phyloP scores from a whole-genome alignment of 2,888 invertebrate species.

The Apodemia hepburni region DNA sequence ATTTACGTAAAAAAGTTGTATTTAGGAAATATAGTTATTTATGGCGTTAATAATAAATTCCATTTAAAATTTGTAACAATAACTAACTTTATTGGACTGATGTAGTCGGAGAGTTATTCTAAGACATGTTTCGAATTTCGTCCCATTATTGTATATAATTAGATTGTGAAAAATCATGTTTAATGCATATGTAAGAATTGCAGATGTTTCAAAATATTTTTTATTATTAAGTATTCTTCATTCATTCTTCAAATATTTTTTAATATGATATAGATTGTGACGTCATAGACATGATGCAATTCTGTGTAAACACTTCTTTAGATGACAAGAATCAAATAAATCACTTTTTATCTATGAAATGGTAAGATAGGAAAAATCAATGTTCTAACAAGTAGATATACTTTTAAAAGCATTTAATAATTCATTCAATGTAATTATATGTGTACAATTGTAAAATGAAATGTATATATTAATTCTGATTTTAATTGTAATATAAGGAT shows the following conservation, averaged over 20 bases:
- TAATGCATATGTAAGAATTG: too few relatives aligned
- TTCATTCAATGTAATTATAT: background rate
- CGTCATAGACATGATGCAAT: too few relatives aligned
- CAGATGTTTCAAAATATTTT: too few relatives aligned
- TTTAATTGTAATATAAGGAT: background rate
- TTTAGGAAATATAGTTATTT: too few relatives aligned
- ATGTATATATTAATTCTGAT: slow-evolving; percentile 20
- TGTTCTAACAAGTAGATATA: background rate
- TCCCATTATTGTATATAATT: slow-evolving; percentile 3
- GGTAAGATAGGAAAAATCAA: background rate
- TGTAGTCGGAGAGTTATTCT: background rate
- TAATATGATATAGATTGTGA: too few relatives aligned
- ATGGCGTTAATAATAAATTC: too few relatives aligned
- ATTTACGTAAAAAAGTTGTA: too few relatives aligned
- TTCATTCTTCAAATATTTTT: too few relatives aligned
- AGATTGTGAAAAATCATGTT: background rate
- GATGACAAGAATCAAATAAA: too few relatives aligned
- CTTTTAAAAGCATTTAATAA: slow-evolving; percentile 5
- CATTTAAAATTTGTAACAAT: background rate
- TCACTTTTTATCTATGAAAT: background rate
- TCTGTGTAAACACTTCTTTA: too few relatives aligned
- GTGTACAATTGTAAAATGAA: slow-evolving; percentile 5
- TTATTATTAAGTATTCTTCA: too few relatives aligned
- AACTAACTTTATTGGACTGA: background rate
- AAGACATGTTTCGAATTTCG: slow-evolving; percentile 5